phyloP scores from a whole-genome alignment of 2,888 invertebrate species.

The Macrophya annulata region DNA sequence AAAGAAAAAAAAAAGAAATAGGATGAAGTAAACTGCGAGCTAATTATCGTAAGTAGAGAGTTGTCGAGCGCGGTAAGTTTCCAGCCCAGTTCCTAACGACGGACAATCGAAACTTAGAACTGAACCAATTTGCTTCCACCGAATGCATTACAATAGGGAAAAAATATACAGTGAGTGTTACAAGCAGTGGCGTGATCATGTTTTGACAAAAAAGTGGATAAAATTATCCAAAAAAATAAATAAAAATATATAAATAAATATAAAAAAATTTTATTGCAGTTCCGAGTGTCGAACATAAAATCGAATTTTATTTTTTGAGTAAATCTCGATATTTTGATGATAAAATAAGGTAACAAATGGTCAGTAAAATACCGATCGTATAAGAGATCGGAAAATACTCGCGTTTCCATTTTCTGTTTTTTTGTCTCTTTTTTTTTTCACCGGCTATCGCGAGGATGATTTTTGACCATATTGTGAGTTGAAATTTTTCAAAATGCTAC shows the following conservation, averaged over 20 bases:
- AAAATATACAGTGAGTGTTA: neutral
- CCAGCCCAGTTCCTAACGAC: neutral
- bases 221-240: neutral
- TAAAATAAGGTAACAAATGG: too few species aligned
- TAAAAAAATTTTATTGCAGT: too few species aligned
- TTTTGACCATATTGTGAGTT: too few species aligned
- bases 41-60: conserved; percentile 54
- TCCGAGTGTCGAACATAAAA: too few species aligned
- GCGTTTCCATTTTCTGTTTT: too few species aligned
- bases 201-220: neutral
- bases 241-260: neutral
- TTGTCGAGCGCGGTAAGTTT: conserved; percentile 34
- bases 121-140: neutral
- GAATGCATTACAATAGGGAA: neutral
- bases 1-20: conserved; percentile 25
- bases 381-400: too few species aligned
- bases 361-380: too few species aligned
- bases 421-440: too few species aligned
- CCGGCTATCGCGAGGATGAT: too few species aligned
- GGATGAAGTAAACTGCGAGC: conserved; percentile 48
- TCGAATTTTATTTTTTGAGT: too few species aligned
- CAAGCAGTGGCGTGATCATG: neutral
- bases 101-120: conserved; percentile 22
- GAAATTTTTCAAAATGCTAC: too few species aligned
- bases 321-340: too few species aligned